A percentile compares a stretch with the other conserved stretches of the same genome.
These are phyloP conservation scores for Eupeodes luniger DNA, from an alignment of 2,888 invertebrate species.

Conservation along the genomic window DNA sequence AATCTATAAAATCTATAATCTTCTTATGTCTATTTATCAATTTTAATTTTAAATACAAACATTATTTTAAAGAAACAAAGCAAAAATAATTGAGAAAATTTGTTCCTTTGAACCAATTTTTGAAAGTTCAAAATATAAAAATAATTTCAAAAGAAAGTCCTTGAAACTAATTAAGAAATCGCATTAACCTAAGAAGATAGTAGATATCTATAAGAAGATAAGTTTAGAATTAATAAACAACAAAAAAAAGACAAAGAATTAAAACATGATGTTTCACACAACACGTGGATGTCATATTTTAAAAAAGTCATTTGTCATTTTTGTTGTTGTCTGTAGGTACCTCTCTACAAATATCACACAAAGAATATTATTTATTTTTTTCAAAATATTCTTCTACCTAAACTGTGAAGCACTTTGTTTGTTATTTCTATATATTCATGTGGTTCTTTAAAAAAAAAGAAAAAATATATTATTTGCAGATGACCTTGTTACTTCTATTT, in stretches of 20 bases:
- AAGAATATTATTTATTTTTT: slow-evolving; percentile 4
- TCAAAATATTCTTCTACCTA: slow-evolving; percentile 36
- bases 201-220: neutral
- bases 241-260: slow-evolving; percentile 17
- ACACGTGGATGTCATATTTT: slow-evolving; percentile 59
- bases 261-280: slow-evolving; percentile 31
- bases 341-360: neutral
- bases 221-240: slow-evolving; percentile 1
- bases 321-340: slow-evolving; percentile 5
- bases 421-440: neutral
- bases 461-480: slow-evolving; percentile 14
- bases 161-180: slow-evolving; percentile 61
- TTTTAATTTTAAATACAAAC: too few relatives aligned
- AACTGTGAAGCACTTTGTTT: slow-evolving; percentile 40
- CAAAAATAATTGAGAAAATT: too few relatives aligned
- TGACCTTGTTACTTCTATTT: slow-evolving; percentile 64
- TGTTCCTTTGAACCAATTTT: neutral
- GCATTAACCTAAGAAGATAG: slow-evolving; percentile 28
- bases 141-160: slow-evolving; percentile 8
- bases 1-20: too few relatives aligned
- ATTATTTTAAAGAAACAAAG: too few relatives aligned
- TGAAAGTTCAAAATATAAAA: neutral
- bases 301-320: slow-evolving; percentile 62
- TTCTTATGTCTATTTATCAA: too few relatives aligned
- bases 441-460: slow-evolving; percentile 5